Percentiles rank a stretch among this genome's conserved stretches.
Conservation (phyloP, 2,888 invertebrate genomes). For the Apamea anceps region DNA sequence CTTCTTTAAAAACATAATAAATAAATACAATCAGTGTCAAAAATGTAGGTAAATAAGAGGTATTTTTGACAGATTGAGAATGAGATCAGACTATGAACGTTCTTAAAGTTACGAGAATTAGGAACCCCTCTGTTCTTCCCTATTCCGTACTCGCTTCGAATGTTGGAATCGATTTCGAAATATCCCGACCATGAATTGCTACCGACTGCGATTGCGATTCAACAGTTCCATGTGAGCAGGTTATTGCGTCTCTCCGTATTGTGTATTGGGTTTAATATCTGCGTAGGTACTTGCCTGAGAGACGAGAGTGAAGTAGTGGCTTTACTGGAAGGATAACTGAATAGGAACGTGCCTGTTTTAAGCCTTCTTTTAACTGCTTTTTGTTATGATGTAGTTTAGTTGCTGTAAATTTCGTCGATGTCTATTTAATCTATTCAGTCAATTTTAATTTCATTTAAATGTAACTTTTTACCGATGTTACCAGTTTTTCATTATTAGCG, state of each 20-base stretch:
- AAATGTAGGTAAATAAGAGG: too few relatives aligned
- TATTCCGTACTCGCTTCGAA: background rate
- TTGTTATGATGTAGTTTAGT: too few relatives aligned
- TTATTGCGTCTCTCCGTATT: conserved; percentile 56
- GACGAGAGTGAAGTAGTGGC: conserved; percentile 23
- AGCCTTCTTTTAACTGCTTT: background rate
- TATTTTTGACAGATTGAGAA: background rate
- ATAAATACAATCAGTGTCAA: too few relatives aligned
- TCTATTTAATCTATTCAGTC: background rate
- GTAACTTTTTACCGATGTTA: too few relatives aligned
- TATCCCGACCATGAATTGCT: conserved; percentile 50
- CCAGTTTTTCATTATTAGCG: too few relatives aligned
- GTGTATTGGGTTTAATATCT: conserved; percentile 48
- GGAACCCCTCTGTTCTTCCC: too few relatives aligned
- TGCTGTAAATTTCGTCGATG: background rate
- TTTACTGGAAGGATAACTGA: background rate
- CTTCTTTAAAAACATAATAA: too few relatives aligned
- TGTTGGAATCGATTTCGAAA: conserved; percentile 38
- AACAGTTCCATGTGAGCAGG: conserved; percentile 38
- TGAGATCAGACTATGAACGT: too few relatives aligned
- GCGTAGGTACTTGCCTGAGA: conserved; percentile 34
- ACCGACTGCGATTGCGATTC: conserved; percentile 30
- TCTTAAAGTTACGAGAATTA: too few relatives aligned
- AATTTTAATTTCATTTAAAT: too few relatives aligned
- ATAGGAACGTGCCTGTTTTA: background rate